Base-by-base conservation (phyloP, 2,797 vertebrate genomes). In the Corythornis leucogaster region DNA sequence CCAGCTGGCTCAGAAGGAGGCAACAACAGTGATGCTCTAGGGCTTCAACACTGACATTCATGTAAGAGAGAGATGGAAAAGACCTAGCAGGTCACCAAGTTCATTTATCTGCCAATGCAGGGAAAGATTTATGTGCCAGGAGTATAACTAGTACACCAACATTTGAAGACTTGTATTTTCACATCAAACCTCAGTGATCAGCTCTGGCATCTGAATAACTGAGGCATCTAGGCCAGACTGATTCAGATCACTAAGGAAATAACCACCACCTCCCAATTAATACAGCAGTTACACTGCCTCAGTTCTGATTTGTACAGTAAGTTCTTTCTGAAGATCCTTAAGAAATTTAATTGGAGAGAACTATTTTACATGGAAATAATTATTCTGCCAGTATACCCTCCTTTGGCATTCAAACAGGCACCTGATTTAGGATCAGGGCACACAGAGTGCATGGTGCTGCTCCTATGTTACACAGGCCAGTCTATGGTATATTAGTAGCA, bases 31-130 rank as follows among this genome's bases (percentile, higher is more conserved):
- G 79, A 89, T 33, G 69, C 84, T 78, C 55, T 6, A 93, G 79
- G 84, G 88, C 79, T 94, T 87, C 81, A 85, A 89, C 76, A 93
- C 4, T 33, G 81, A 89, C 86, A 90, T 61, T 50, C 58, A 43
- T 11, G 1, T 50, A 68, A 51, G 40, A 86, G n/a, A 63, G 33
- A 87, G 73, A 92, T 33, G 28, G 66, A 87, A 93, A 89, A 96
- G 81, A 87, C 67, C 86, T 59, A 78, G 69, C n/a, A 89, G 86
- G 90, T 94, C 93, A 96, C 51, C 46, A 25, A 75, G 66, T 83
- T 85, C 86, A 74, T 90, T 85, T 78, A 80, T 78, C 73, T 87
- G 88, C 88, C 88, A 96, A 11, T 12, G 28, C 20, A 87, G 26
- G 24, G 66, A 38, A 87, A 85, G 62, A 93, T 91, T 87, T 73